Conservation (phyloP, 2,888 invertebrate genomes). For the Boloria selene region DNA sequence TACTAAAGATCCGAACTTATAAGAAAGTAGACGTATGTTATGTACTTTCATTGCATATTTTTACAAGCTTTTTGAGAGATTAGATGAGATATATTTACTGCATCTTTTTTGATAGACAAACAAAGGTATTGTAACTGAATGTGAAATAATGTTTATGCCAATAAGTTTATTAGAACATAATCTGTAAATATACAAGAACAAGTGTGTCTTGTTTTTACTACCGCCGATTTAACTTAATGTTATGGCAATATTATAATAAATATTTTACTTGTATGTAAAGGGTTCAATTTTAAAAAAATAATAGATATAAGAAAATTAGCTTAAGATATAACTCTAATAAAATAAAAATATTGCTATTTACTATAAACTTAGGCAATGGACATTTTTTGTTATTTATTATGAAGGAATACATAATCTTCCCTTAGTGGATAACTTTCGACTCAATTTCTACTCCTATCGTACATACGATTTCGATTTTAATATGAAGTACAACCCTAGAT, state of each 20-base stretch:
- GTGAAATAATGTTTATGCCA: conserved; percentile 1
- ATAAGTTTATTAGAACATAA: conserved; percentile 3
- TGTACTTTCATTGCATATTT: too few species aligned
- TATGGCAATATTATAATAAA: not conserved
- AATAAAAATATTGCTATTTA: too few species aligned
- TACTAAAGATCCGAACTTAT: too few species aligned
- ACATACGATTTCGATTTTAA: conserved; percentile 53
- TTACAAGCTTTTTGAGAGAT: too few species aligned
- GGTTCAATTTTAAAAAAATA: conserved; percentile 8
- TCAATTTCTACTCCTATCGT: conserved; percentile 54
- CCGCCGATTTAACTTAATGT: not conserved
- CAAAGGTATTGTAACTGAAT: conserved; percentile 4
- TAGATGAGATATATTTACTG: too few species aligned
- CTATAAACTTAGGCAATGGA: too few species aligned
- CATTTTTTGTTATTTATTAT: not conserved
- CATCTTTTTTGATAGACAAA: not conserved
- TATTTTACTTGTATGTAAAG: conserved; percentile 2
- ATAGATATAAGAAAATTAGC: not conserved
- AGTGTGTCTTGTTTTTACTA: too few species aligned
- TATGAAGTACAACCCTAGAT: conserved; percentile 61
- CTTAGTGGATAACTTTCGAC: conserved; percentile 59
- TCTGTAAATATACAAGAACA: not conserved
- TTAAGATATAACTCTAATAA: too few species aligned
- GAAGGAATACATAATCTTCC: conserved; percentile 61
- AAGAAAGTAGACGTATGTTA: too few species aligned